Evolutionary conservation across 2,888 invertebrate genomes (phyloP), one percentile per base, ranked within the genome.

Genomic region (Drosophila colorata): DNA sequence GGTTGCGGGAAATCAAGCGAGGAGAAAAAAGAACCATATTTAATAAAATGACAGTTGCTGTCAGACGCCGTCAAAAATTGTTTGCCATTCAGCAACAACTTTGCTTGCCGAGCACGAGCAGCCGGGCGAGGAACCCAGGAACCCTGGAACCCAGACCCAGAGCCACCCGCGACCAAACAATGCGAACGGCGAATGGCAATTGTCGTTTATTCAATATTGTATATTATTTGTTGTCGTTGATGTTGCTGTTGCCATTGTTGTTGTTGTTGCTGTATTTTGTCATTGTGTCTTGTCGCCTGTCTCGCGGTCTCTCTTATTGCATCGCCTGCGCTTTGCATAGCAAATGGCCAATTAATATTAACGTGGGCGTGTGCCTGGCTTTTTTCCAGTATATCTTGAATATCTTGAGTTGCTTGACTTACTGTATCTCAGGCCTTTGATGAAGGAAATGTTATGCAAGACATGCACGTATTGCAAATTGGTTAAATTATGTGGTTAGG

Each of bases 1-100:
- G 25, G 59, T 31, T 33, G 13, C 33, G 53, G 52, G 49, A 69
- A 87, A 74, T 74, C 82, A 63, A 33, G 20, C 37, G 53, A 28
- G 8, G 28, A 48, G 53, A 67, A 77, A 65, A 85, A 82, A 77
- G 86, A 77, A 88, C 65, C 87, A 88, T 89, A 87, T 85, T 88
- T 85, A 89, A 89, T 85, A 85, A 88, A 89, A 85, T 89, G 85
- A 85, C 85, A 85, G 85, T 74, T 71, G 80, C 90, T 85, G 85
- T 85, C 85, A 88, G 85, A 86, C 80, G 90, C 78, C 85, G 88
- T 85, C 85, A 85, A 86, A 86, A 80, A 73, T 69, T 86, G 74
- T 69, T 86, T 79, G 76, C 74, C 77, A 61, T 53, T 41, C 57
- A 52, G 58, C 65, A 63, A 82, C 67, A 67, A 81, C 71, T 89